phyloP scores from a whole-genome alignment of 2,888 invertebrate genomes.

The Diadromus collaris region DNA sequence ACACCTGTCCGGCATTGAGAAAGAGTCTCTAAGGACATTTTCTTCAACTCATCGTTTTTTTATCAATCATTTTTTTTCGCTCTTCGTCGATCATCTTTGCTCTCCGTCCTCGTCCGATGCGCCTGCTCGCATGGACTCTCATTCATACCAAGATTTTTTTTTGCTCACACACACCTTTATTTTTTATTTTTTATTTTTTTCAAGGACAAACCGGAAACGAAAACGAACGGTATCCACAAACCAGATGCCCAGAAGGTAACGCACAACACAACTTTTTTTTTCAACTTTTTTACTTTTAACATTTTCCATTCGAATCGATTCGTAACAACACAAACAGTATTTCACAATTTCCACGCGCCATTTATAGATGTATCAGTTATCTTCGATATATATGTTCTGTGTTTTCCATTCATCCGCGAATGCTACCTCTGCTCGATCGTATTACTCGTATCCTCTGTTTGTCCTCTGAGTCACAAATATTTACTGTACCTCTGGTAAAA shows the following conservation, averaged over 20 bases:
- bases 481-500: constrained; percentile 2
- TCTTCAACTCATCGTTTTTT: neutral
- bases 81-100: neutral
- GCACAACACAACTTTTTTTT: constrained; percentile 30
- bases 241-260: constrained; percentile 75
- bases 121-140: neutral
- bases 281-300: constrained; percentile 52
- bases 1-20: constrained; percentile 5
- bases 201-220: constrained; percentile 74
- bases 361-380: constrained; percentile 6
- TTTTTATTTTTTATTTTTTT: constrained; percentile 71
- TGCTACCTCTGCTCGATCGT: neutral
- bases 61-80: constrained; percentile 1
- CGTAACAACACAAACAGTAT: constrained; percentile 28
- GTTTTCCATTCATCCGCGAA: neutral
- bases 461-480: constrained; percentile 7
- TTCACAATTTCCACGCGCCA: constrained; percentile 21
- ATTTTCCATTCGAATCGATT: constrained; percentile 43
- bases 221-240: constrained; percentile 78
- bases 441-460: constrained; percentile 26
- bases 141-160: constrained; percentile 2
- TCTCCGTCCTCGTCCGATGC: constrained; percentile 1
- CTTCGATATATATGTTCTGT: constrained; percentile 18
- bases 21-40: constrained; percentile 1
- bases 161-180: constrained; percentile 48